These are phyloP conservation scores for Listrodromus nycthemerus DNA, from an alignment of 2,888 invertebrate species.

Conservation along the genomic window DNA sequence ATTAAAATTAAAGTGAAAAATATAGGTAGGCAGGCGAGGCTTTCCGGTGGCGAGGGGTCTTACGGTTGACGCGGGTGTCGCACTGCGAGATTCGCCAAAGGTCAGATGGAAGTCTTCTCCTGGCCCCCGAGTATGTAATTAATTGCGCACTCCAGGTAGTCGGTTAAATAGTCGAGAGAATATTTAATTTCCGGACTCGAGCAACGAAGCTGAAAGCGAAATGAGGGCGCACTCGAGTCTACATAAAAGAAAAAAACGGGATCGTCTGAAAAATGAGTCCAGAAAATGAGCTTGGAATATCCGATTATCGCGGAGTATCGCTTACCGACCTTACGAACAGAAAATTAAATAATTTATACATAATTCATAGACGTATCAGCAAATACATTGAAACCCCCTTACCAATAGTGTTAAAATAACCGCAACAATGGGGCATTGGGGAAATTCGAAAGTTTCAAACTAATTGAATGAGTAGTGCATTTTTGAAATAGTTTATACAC, in stretches of 20 bases:
- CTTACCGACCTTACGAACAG: not conserved
- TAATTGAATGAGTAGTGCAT: too few relatives aligned
- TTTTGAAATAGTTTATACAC: too few relatives aligned
- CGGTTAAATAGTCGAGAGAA: conserved; percentile 38
- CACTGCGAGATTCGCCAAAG: conserved; percentile 43
- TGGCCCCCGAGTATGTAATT: conserved; percentile 43
- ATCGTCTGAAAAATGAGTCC: not conserved
- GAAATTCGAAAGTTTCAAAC: too few relatives aligned
- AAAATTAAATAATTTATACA: not conserved
- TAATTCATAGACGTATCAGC: not conserved
- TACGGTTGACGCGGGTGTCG: conserved; percentile 39
- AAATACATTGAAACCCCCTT: not conserved
- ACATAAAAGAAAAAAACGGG: not conserved
- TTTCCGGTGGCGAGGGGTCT: conserved; percentile 37
- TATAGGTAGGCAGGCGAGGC: conserved; percentile 39
- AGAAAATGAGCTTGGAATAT: conserved; percentile 10
- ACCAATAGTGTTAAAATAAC: not conserved
- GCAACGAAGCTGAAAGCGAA: conserved; percentile 10
- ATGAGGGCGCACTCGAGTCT: not conserved
- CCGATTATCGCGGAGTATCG: conserved; percentile 4
- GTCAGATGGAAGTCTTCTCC: conserved; percentile 59
- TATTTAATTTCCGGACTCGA: conserved; percentile 54
- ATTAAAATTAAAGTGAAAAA: conserved; percentile 68
- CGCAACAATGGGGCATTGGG: conserved; percentile 2
- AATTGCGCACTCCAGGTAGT: conserved; percentile 57